Evolutionary conservation across 2,888 invertebrate species (phyloP), one percentile per base, ranked within the genome.

Genomic region (Drosophila vallismaia): DNA sequence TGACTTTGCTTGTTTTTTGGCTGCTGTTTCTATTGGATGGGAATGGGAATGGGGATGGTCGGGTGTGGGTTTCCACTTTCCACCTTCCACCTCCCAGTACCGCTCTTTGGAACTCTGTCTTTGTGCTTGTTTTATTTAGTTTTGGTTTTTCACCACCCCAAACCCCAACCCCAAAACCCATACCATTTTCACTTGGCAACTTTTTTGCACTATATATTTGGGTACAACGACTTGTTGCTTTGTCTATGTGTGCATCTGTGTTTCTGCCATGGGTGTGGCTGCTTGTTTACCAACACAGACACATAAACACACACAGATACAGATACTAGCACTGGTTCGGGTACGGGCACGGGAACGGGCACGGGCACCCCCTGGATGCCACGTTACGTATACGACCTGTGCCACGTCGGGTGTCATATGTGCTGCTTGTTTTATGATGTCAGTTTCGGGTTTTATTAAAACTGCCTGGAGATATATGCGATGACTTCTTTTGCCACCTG

Each of bases 371-470:
- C 62, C 42, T 12, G 29, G 14, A 12, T 42, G 40, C 62, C 54
- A 56, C 45, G 77, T 85, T 78, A 87, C 87, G 82, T 87, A 87
- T 83, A 77, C 83, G 88, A 79, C 83, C 79, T 73, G 86, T 75
- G 83, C 79, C 71, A 70, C 71, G 68, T 71, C 52, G 71, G 73
- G 84, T 77, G 81, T 84, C 81, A 80, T 80, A 74, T 86, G 54
- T 70, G 79, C 70, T 55, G 57, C 66, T 67, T 84, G 86, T 88
- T 84, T 84, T 84, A 84, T 84, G 84, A 84, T 84, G 88, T 88
- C 84, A 84, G 88, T 88, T 88, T 84, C 74, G 88, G 86, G 84
- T 84, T 84, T 84, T 86, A 84, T 84, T 84, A 84, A 84, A 84
- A 84, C 84, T 83, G 80, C 86, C 75, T 63, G 77, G 74, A 88